Conservation (phyloP, 2,797 vertebrate species). For the Leptoclinus maculatus region DNA sequence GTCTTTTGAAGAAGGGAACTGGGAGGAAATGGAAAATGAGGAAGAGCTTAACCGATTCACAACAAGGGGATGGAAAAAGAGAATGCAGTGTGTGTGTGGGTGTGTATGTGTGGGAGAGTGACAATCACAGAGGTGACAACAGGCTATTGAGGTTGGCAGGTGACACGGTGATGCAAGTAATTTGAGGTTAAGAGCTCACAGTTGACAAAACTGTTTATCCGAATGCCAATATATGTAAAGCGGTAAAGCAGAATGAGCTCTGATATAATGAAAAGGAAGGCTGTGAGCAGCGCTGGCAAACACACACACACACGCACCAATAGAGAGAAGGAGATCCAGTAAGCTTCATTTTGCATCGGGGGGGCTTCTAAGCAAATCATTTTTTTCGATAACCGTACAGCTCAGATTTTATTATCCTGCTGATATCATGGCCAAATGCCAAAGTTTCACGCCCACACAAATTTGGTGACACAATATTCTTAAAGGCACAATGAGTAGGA, state of each 20-base stretch:
- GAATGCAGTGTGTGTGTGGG: conserved; percentile 15
- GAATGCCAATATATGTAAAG: conserved; percentile 35
- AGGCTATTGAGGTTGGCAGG: conserved; percentile 56
- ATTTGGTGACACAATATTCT: not conserved
- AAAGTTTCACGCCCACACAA: conserved; percentile 11
- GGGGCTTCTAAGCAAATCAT: conserved; percentile 23
- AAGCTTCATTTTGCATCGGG: conserved; percentile 22
- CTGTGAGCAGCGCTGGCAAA: conserved; percentile 12
- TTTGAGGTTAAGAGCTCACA: conserved; percentile 59
- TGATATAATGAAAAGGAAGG: conserved; percentile 41
- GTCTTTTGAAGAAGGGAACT: conserved; percentile 38
- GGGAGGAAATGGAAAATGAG: conserved; percentile 20
- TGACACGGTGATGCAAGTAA: conserved; percentile 52
- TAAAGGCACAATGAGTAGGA: not conserved
- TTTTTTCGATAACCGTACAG: conserved; percentile 19
- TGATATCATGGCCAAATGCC: conserved; percentile 17
- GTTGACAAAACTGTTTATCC: conserved; percentile 61
- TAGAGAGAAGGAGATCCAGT: not conserved
- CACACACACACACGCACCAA: conserved; percentile 6
- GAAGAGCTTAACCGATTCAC: conserved; percentile 29
- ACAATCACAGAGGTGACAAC: conserved; percentile 53
- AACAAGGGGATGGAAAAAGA: conserved; percentile 25
- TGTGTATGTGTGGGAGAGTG: conserved; percentile 31
- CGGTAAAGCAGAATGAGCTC: conserved; percentile 43
- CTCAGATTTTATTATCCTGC: conserved; percentile 30